Conservation (phyloP, 2,113 vertebrate species). For the Colius striatus region DNA sequence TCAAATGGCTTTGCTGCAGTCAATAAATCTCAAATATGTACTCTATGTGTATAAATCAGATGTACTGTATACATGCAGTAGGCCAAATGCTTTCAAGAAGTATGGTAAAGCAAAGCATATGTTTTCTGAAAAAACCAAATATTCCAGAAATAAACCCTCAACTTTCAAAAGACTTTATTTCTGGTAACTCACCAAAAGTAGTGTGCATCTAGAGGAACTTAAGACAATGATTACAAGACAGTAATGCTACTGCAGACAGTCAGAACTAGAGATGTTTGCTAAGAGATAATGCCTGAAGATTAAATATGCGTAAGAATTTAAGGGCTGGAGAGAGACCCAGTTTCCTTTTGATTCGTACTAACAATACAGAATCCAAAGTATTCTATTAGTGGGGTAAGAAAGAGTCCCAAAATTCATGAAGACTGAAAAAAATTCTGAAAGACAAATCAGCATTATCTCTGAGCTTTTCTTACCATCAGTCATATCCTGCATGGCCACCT, state of each 20-base stretch:
- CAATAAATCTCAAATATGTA: not conserved
- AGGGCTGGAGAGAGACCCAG: not conserved
- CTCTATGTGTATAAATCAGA: not conserved
- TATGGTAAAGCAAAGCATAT: not conserved
- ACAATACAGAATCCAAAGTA: not conserved
- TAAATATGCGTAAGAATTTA: not conserved
- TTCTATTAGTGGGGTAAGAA: not conserved
- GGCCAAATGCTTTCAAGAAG: not conserved
- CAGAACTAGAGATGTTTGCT: not conserved
- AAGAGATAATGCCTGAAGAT: not conserved
- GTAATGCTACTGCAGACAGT: not conserved
- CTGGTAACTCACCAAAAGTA: not conserved
- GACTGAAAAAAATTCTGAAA: not conserved
- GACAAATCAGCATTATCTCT: not conserved
- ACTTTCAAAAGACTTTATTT: not conserved
- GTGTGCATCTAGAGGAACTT: not conserved
- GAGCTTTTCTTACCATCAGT: not conserved
- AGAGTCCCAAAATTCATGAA: accelerated
- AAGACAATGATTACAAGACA: not conserved
- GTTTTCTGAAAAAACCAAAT: not conserved
- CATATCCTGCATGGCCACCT: not conserved
- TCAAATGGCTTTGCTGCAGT: not conserved
- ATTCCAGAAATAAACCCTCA: not conserved
- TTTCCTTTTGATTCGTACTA: not conserved
- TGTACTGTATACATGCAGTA: not conserved